Base-by-base conservation (phyloP, 2,113 vertebrate species). In the Ceyx melanurus region DNA sequence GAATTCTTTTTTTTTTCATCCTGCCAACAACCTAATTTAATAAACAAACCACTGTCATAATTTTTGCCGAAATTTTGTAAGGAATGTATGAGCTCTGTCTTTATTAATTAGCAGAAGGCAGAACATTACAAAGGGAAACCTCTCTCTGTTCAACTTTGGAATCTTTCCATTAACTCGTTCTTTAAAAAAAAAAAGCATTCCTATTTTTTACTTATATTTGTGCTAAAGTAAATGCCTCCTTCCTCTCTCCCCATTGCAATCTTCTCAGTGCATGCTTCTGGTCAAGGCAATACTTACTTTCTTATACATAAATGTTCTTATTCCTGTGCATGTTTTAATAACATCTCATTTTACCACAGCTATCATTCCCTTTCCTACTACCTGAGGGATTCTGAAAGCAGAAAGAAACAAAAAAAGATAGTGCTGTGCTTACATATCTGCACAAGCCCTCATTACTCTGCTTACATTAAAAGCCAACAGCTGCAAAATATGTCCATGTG, bases 51-150 rank as follows among this genome's bases (percentile, higher is more conserved):
- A 88, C 88, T 95, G 74, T 96, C 95, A 93, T 94, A 93, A 85
- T 96, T 97, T 97, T 93, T 94, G 76, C 90, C 60, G 81, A 80
- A 46, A 93, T 94, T 94, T 88, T 88, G 16, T 95, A 85, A 94
- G 93, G 92, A 96, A 96, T 95, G 82, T 77, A 92, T 11, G 67
- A 97, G 94, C 71, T 90, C 82, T 93, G 89, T 94, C 97, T 97
- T 97, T 97, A 97, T 97, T 97, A 97, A 97, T 97, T 98, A 97
- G 74, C 93, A 93, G 82, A 86, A 96, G 89, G 74, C 88, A 86
- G 86, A 83, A 46, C n/a, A 50, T 95, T 93, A 85, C 88, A 91
- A 89, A 97, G 93, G 50, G 82, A 89, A 94, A 91, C 80, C 86
- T 93, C 48, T 75, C 67, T 84, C 85, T 61, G 50, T 93, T 95